Conservation (phyloP, 2,888 invertebrate species). For the Camptogramma bilineatum region DNA sequence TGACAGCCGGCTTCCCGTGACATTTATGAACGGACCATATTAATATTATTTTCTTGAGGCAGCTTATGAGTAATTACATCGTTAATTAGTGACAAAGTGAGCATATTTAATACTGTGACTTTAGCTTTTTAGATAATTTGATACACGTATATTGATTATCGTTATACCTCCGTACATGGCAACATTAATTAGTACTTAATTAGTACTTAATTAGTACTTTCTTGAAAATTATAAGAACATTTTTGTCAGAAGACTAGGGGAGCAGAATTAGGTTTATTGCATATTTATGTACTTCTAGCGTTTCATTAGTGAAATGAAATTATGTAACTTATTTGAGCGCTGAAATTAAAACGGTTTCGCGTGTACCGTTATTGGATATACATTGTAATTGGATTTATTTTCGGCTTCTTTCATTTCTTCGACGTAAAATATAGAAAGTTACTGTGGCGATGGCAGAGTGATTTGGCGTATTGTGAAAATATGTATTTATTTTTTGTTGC, state of each 20-base stretch:
- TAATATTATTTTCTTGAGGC: constrained; percentile 37
- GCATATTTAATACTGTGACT: constrained; percentile 7
- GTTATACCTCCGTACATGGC: not conserved
- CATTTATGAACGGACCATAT: constrained; percentile 36
- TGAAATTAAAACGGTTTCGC: constrained; percentile 32
- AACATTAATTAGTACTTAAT: not conserved
- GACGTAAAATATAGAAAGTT: constrained; percentile 33
- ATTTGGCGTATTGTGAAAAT: constrained; percentile 31
- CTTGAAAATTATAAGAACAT: not conserved
- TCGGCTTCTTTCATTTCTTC: constrained; percentile 43
- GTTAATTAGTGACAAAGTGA: constrained; percentile 33
- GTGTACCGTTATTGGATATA: constrained; percentile 38
- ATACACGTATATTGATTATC: not conserved
- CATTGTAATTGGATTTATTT: constrained; percentile 45
- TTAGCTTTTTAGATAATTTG: constrained; percentile 4
- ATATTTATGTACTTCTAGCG: not conserved
- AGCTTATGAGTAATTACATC: constrained; percentile 35
- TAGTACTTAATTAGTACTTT: not conserved
- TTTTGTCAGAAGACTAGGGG: not conserved
- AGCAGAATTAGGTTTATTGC: constrained; percentile 7
- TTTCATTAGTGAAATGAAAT: constrained; percentile 13
- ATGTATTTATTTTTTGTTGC: constrained; percentile 25
- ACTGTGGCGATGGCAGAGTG: constrained; percentile 28
- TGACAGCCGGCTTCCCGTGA: constrained; percentile 42
- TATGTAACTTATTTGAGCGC: constrained; percentile 11